Evolutionary conservation across 2,113 vertebrate species (phyloP), one percentile per base, ranked within the genome.

Genomic region (Gulo gulo): DNA sequence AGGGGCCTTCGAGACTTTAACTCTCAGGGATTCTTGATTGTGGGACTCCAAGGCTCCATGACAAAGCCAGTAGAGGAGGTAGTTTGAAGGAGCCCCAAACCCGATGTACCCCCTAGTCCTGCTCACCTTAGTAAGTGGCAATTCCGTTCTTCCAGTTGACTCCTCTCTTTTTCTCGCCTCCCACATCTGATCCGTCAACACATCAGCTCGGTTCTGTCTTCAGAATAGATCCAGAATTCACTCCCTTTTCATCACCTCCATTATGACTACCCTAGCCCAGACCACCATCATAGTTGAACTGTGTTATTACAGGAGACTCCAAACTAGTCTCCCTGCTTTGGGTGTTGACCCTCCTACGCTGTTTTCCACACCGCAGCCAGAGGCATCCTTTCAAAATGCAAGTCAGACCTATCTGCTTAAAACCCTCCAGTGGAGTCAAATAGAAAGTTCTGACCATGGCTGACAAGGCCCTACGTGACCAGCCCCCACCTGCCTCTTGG

Each of bases 281-380:
- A 57, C 34, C 21, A 45, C 63, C 39, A 93, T 73, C 15, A 29
- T 86, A 85, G 83, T 90, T 95, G 76, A 83, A 94, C 67, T 96
- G 39, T 81, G 47, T 59, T 85, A 59, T 20, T 88, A 13, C 7
- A 83, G 15, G 80, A 87, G 34, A 90, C 6, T 45, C 42, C 13
- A 71, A 61, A 89, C 84, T 76, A 18, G 16, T 80, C 91, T 96
- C 79, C 34, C 83, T 95, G 31, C 76, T 85, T 42, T 47, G 63
- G 69, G 3, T 1, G 7, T 91, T 76, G 67, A 69, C 7, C 45
- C 86, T 88, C 4, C 65, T 39, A 34, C 4, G 92, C 59, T 81
- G 9, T 95, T 95, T 97, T 84, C 76, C 36, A 84, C 91, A 84
- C 18, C 85, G 26, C n/a, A 95, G 65, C 52, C 57, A 96, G 80